phyloP scores from a whole-genome alignment of 2,888 invertebrate genomes.

The Drosophila stalkeri region DNA sequence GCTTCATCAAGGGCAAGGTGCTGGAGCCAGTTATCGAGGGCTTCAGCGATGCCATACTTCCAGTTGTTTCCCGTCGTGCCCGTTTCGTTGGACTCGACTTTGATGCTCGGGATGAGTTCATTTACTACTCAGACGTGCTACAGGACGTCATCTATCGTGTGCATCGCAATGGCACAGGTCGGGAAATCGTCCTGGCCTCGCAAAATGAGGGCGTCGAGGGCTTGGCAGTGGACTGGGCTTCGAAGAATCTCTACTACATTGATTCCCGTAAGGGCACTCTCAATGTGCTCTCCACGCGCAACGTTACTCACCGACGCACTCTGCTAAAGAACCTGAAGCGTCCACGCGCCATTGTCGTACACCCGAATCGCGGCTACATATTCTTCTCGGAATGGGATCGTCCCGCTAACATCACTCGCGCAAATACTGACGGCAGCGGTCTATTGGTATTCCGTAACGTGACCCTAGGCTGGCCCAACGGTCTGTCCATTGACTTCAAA shows the following conservation, averaged over 20 bases:
- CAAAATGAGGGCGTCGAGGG: constrained; percentile 99
- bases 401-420: constrained; percentile 97
- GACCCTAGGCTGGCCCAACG: constrained; percentile 98
- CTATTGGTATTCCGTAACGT: constrained; percentile 95
- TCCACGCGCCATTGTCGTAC: constrained; percentile 97
- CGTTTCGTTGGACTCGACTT: constrained; percentile 98
- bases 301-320: constrained; percentile 93
- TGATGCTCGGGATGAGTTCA: constrained; percentile 94
- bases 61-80: constrained; percentile 95
- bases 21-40: constrained; percentile 94
- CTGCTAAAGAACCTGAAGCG: constrained; percentile 94
- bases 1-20: constrained; percentile 97
- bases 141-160: constrained; percentile 97
- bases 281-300: constrained; percentile 95
- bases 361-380: constrained; percentile 96
- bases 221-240: constrained; percentile 97
- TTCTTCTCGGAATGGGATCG: constrained; percentile 99
- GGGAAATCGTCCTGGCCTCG: constrained; percentile 96
- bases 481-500: constrained; percentile 95
- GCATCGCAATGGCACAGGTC: constrained; percentile 91
- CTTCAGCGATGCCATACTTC: constrained; percentile 97
- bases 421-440: constrained; percentile 95
- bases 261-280: constrained; percentile 97
- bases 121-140: constrained; percentile 98
- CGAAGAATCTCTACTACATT: constrained; percentile 97